phyloP scores from a whole-genome alignment of 2,888 invertebrate genomes.

The Rhopalosiphum nymphaeae region DNA sequence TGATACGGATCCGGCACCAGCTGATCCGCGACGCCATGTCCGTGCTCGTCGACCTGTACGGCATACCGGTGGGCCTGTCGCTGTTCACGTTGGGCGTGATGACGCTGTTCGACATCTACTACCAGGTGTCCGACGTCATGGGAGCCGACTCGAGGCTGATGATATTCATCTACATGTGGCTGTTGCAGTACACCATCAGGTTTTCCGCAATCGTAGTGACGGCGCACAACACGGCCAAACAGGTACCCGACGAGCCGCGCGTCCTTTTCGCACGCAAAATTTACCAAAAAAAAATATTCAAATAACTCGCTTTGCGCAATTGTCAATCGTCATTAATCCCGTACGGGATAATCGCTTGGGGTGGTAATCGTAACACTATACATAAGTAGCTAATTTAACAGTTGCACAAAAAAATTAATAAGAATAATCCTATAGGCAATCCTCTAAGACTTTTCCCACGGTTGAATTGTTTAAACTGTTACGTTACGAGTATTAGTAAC shows the following conservation, averaged over 20 bases:
- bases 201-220: conserved; percentile 40
- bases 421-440: too few species aligned
- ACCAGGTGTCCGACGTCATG: conserved; percentile 49
- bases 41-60: conserved; percentile 63
- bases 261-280: neutral
- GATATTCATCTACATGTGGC: conserved; percentile 48
- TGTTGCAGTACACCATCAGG: conserved; percentile 49
- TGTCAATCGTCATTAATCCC: too few species aligned
- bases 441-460: too few species aligned
- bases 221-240: conserved; percentile 46
- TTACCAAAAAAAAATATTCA: too few species aligned
- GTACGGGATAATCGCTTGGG: too few species aligned
- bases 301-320: too few species aligned
- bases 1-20: conserved; percentile 40
- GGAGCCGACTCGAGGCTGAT: neutral
- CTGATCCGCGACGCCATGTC: conserved; percentile 38
- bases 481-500: too few species aligned
- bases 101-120: conserved; percentile 66
- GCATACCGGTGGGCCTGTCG: conserved; percentile 64
- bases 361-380: too few species aligned
- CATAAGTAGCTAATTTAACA: too few species aligned
- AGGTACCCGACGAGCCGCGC: neutral
- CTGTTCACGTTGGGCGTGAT: conserved; percentile 65
- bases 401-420: too few species aligned
- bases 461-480: too few species aligned